Conservation (phyloP, 2,888 invertebrate genomes). For the Ganaspis brasiliensis region DNA sequence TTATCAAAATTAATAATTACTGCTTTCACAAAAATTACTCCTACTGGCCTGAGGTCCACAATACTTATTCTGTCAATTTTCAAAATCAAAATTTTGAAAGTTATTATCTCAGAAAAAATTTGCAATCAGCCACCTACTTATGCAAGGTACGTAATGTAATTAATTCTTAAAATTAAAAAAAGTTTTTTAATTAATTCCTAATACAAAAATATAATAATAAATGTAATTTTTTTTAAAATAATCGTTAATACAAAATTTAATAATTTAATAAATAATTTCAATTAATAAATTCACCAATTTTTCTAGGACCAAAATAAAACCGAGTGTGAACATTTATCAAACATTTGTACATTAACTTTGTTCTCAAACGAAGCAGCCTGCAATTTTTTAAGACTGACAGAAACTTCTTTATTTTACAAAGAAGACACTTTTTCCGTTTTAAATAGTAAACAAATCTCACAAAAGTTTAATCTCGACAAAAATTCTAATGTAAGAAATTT, state of each 20-base stretch:
- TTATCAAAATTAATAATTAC: constrained; percentile 73
- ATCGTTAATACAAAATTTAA: too few species aligned
- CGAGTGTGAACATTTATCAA: constrained; percentile 86
- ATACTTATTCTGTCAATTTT: constrained; percentile 76
- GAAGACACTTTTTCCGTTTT: constrained; percentile 80
- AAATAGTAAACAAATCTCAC: constrained; percentile 79
- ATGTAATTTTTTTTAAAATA: too few species aligned
- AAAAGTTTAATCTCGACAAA: constrained; percentile 79
- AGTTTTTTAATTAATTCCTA: too few species aligned
- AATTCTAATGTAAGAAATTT: constrained; percentile 76
- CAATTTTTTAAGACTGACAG: constrained; percentile 64
- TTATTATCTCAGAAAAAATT: constrained; percentile 77
- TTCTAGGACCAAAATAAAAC: constrained; percentile 81
- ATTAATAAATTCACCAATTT: constrained; percentile 38
- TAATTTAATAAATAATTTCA: constrained; percentile 32
- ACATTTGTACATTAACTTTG: constrained; percentile 85
- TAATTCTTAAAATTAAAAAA: background rate
- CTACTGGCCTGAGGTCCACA: constrained; percentile 75
- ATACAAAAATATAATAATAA: too few species aligned
- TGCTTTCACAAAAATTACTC: constrained; percentile 74
- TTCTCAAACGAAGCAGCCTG: constrained; percentile 79
- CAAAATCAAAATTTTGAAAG: constrained; percentile 74
- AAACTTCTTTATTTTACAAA: constrained; percentile 81
- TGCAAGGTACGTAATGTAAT: constrained; percentile 78
- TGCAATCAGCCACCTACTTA: constrained; percentile 77